Evolutionary conservation across 2,113 vertebrate species (phyloP).

Genomic region (Bujurquina vittata): DNA sequence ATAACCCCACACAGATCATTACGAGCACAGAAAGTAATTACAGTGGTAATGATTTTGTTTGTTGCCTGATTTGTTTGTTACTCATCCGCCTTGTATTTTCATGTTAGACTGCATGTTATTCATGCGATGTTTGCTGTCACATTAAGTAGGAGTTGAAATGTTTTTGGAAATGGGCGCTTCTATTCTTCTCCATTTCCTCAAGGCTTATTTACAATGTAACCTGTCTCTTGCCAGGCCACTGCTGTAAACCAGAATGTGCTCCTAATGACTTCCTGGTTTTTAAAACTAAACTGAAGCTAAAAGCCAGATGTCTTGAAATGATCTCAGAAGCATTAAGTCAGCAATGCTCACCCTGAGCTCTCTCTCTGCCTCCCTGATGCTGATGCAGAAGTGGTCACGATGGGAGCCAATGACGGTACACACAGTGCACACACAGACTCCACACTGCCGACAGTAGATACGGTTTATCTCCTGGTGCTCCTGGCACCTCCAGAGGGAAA

Average conservation of each 20-base stretch:
- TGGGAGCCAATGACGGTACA: slow-evolving; percentile 81
- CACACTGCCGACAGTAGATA: slow-evolving; percentile 82
- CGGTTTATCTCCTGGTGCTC: slow-evolving; percentile 85
- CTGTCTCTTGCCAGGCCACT: too few relatives aligned
- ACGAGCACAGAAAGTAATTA: not conserved
- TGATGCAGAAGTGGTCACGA: slow-evolving; percentile 76
- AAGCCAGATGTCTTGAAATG: not conserved
- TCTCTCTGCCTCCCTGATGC: slow-evolving; percentile 79
- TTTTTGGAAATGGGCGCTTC: not conserved
- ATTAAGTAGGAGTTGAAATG: not conserved
- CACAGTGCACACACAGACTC: slow-evolving; percentile 80
- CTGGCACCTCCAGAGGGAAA: slow-evolving; percentile 78
- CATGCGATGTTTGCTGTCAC: not conserved
- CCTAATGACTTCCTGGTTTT: too few relatives aligned
- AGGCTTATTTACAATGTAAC: too few relatives aligned
- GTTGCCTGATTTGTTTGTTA: too few relatives aligned
- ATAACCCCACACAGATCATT: not conserved
- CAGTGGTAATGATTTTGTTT: not conserved
- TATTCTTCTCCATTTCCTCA: not conserved
- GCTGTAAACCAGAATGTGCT: too few relatives aligned
- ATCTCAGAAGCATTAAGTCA: not conserved
- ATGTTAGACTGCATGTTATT: not conserved
- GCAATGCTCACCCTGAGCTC: slow-evolving; percentile 77
- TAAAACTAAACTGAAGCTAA: too few relatives aligned
- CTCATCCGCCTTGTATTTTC: not conserved